These are phyloP conservation scores for Margarornis squamiger DNA, from an alignment of 2,797 vertebrate species.

Conservation along the genomic window DNA sequence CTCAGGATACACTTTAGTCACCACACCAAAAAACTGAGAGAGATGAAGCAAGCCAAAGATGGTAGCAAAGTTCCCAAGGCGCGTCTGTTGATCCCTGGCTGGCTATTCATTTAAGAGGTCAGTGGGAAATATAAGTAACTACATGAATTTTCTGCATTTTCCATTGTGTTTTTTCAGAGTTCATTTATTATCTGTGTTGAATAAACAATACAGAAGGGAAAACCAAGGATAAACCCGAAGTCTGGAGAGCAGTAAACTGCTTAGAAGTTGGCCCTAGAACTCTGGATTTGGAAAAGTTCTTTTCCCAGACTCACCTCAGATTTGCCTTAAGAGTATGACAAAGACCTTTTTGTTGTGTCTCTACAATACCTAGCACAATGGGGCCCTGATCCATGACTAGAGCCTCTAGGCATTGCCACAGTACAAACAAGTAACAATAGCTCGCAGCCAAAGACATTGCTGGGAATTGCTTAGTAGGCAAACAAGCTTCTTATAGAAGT, in stretches of 20 bases:
- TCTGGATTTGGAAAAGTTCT: slow-evolving; percentile 17
- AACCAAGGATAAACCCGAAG: neutral
- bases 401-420: slow-evolving; percentile 58
- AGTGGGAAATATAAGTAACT: neutral
- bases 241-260: neutral
- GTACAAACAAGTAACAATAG: slow-evolving; percentile 61
- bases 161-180: neutral
- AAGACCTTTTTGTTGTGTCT: slow-evolving; percentile 56
- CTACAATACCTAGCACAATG: slow-evolving; percentile 50
- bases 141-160: neutral
- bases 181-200: neutral
- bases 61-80: neutral
- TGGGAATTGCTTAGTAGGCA: slow-evolving; percentile 57
- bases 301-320: slow-evolving; percentile 46
- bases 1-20: neutral
- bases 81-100: neutral
- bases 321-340: slow-evolving; percentile 47
- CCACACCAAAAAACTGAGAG: neutral
- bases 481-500: slow-evolving; percentile 64
- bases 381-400: slow-evolving; percentile 38
- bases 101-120: neutral
- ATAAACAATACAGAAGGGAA: slow-evolving; percentile 25
- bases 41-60: neutral
- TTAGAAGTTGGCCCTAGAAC: neutral
- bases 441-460: slow-evolving; percentile 47